Conservation (phyloP, 2,888 invertebrate genomes). For the Anthophora plumipes region DNA sequence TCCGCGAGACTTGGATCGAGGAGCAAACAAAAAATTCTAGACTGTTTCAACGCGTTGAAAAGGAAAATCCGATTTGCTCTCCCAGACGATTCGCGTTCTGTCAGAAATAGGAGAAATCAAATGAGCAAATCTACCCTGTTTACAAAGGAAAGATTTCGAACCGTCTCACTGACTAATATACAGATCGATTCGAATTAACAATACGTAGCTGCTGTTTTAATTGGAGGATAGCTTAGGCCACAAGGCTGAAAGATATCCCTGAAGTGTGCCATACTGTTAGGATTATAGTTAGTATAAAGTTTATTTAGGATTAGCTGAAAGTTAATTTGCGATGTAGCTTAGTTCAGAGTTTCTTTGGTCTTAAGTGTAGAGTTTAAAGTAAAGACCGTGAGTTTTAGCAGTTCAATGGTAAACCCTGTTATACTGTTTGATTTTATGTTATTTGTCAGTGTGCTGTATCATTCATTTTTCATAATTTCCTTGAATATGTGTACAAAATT, state of each 20-base stretch:
- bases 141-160: not conserved
- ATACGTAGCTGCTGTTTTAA: not conserved
- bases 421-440: not conserved
- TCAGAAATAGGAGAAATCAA: not conserved
- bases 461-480: not conserved
- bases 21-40: not conserved
- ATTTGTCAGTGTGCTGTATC: not conserved
- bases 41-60: not conserved
- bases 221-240: not conserved
- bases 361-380: not conserved
- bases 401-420: not conserved
- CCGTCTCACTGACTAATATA: not conserved
- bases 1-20: not conserved
- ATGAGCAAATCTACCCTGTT: not conserved
- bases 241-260: not conserved
- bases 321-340: not conserved
- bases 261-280: not conserved
- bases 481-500: not conserved
- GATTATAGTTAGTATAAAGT: slow-evolving; percentile 7
- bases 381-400: not conserved
- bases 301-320: slow-evolving; percentile 26
- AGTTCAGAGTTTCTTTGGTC: slow-evolving; percentile 5
- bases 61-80: not conserved
- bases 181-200: not conserved
- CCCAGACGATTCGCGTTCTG: not conserved